Evolutionary conservation across 1,140 invertebrate genomes (phyloP), one percentile per base, ranked within the genome.

Genomic region (Zaprionus taronus): DNA sequence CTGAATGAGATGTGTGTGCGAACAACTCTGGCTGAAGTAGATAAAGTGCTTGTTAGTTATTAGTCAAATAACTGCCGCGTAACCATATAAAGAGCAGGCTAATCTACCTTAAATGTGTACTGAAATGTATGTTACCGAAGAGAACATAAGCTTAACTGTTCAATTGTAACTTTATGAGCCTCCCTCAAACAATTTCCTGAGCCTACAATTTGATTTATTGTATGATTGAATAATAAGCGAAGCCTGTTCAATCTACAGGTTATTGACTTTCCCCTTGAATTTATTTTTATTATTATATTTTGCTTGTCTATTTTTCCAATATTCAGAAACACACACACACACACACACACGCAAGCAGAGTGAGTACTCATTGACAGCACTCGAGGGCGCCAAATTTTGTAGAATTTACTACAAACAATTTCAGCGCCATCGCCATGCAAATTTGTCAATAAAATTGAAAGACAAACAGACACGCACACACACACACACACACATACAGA

Each of bases 361-460:
- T 53, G 68, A 24, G 53, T 7, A 55, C 62, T 61, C 38, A 77
- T 76, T 79, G 68, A 62, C 62, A 67, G 73, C 67, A 75, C 55
- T 67, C 57, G 57, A 71, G 56, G 66, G 56, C 72, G 69, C 64
- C 66, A 61, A 67, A 65, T 62, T 34, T 68, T 26, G 26, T 55
- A 26, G 57, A 69, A 67, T 72, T 76, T 53, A 36, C 34, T 67
- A 67, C 51, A 70, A 72, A 80, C 69, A 73, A 55, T 76, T 81
- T 79, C 71, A 56, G 63, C 55, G 66, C 47, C 81, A 79, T 73
- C 63, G 58, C 53, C 79, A 84, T 70, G 72, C 75, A 90, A 84
- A 89, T 87, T 77, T 73, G 75, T 76, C 80, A 89, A 81, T 87
- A 84, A 83, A 81, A 79, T 79, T 77, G 44, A 44, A 56, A 44